Evolutionary conservation across 2,888 invertebrate species (phyloP), one percentile per base, ranked within the genome.

Genomic region (Platycheirus albimanus): DNA sequence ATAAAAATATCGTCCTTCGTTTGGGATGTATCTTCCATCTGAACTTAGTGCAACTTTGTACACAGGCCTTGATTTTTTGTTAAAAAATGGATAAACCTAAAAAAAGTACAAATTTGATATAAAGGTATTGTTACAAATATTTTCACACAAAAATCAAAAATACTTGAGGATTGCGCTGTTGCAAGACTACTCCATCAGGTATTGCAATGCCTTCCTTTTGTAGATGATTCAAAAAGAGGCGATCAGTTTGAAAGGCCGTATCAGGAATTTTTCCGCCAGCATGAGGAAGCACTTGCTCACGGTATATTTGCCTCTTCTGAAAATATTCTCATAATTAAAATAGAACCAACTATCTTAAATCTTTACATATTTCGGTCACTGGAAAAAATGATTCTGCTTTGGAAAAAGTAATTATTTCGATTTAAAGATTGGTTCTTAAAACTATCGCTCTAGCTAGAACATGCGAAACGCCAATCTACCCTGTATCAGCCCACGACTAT

Each of bases 191-290:
- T 6, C 94, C 94, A 87, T 94, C 93, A 3, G 93, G 93, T 36
- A 93, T 89, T 0, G 93, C 91, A 43, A 94, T 92, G 17, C 94
- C 94, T 86, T 93, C 93, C 86, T 93, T 93, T 88, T 94, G 93
- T 45, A 94, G 88, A 47, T 92, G 92, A 88, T 94, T 94, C 36
- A 94, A 88, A 43, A 92, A 92, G 51, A 94, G 88, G 10, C 94
- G 92, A 88, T 93, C 93, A 0, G 92, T 91, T 81, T 92, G 91
- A 85, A 94, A 94, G 6, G 94, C 94, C 45, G 93, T 92, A 74
- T 93, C 93, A 0, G 94, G 94, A 85, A 94, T 93, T 88, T 93
- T 93, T 0, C 94, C 94, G 38, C 94, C 94, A 36, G 92, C 90
- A 85, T 92, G 92, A 7, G 94, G 94, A 52, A 93, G 87, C 15